Conservation (phyloP, 2,797 vertebrate genomes). For the Rhynchonycteris naso region DNA sequence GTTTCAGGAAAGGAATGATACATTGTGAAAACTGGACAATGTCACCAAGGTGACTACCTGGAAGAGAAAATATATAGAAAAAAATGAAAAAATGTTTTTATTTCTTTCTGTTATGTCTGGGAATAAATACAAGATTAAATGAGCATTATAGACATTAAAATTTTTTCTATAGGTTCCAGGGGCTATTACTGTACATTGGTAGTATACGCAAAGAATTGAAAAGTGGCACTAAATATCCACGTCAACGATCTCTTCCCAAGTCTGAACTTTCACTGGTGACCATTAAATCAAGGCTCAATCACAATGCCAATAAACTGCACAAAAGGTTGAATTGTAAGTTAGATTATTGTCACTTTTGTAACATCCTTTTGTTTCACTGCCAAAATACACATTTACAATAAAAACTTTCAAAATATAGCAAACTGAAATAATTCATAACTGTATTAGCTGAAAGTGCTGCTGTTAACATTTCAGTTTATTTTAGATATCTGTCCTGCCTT, state of each 20-base stretch:
- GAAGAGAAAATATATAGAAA: conserved; percentile 42
- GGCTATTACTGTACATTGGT: neutral
- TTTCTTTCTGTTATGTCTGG: conserved; percentile 4
- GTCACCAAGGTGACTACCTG: conserved; percentile 73
- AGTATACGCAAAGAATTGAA: neutral
- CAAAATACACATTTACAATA: neutral
- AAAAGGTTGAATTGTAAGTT: neutral
- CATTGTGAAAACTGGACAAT: conserved; percentile 87
- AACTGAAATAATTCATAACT: conserved; percentile 13
- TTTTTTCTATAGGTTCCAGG: neutral
- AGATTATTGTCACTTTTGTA: neutral
- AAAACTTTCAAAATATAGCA: conserved; percentile 6
- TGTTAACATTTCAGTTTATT: conserved; percentile 21
- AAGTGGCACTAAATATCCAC: conserved; percentile 6
- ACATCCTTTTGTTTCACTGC: neutral
- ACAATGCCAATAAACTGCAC: conserved; percentile 1
- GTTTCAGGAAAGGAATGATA: conserved; percentile 95
- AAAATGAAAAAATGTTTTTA: conserved; percentile 46
- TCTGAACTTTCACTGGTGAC: neutral
- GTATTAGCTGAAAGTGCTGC: neutral
- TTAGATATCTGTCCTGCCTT: neutral
- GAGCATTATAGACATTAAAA: conserved; percentile 33
- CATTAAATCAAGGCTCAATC: neutral
- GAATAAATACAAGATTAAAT: conserved; percentile 27
- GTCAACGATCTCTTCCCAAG: conserved; percentile 8